phyloP scores from a whole-genome alignment of 2,888 invertebrate genomes.

The Priocnemis perturbator region DNA sequence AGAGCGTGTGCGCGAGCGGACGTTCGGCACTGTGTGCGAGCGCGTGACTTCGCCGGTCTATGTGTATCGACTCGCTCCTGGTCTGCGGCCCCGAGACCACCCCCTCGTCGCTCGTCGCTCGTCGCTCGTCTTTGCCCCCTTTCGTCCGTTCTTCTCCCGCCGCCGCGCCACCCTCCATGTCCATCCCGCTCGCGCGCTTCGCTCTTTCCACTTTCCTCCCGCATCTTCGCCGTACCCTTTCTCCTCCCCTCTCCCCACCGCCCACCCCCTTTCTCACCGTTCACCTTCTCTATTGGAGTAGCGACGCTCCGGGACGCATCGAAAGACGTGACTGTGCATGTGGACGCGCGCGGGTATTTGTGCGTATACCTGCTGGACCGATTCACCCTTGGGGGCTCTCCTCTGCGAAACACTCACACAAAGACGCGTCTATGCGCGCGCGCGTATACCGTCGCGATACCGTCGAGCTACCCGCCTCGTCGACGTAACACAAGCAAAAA shows the following conservation, averaged over 20 bases:
- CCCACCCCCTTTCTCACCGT: constrained; percentile 13
- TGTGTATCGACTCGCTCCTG: constrained; percentile 49
- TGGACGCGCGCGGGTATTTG: constrained; percentile 6
- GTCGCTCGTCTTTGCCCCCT: not conserved
- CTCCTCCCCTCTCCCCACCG: constrained; percentile 4
- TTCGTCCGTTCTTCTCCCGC: constrained; percentile 8
- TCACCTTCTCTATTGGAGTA: constrained; percentile 15
- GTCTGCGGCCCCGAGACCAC: constrained; percentile 22
- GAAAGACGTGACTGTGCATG: constrained; percentile 37
- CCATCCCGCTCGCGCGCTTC: constrained; percentile 1
- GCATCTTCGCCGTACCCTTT: constrained; percentile 14
- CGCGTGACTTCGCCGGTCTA: not conserved
- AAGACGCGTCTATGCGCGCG: constrained; percentile 10
- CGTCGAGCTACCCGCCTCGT: constrained; percentile 19
- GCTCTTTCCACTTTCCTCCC: constrained; percentile 1
- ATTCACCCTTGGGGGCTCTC: constrained; percentile 45
- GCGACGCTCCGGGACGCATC: constrained; percentile 44
- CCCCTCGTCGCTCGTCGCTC: constrained; percentile 18
- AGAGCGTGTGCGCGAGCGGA: constrained; percentile 1
- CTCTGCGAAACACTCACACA: constrained; percentile 21
- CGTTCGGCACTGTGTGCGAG: not conserved
- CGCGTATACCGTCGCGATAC: constrained; percentile 10
- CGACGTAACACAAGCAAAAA: constrained; percentile 40
- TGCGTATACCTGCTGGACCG: constrained; percentile 35
- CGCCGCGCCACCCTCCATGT: no score